Conservation (phyloP, 1,140 invertebrate genomes). For the Homalodisca vitripennis region DNA sequence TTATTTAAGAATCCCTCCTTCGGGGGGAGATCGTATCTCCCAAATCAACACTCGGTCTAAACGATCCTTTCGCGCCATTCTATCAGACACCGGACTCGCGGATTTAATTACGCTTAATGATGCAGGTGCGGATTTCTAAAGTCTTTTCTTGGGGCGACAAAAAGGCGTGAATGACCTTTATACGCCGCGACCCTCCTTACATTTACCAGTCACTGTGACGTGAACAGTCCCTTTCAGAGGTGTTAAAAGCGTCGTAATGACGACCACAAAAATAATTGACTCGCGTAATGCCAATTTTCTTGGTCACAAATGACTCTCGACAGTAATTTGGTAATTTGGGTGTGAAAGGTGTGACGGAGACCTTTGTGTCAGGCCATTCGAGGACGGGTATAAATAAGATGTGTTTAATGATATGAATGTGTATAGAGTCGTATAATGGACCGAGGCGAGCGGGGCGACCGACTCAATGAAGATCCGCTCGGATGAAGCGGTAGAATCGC, state of each 20-base stretch:
- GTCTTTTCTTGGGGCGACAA: background rate
- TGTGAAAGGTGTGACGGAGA: slow-evolving; percentile 1
- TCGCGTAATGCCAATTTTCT: slow-evolving; percentile 23
- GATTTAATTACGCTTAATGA: slow-evolving; percentile 20
- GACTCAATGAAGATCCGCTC: background rate
- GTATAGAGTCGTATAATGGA: slow-evolving; percentile 16
- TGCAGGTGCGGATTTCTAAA: background rate
- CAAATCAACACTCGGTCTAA: slow-evolving; percentile 10
- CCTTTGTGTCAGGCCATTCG: background rate
- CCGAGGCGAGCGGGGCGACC: background rate
- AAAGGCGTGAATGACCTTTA: background rate
- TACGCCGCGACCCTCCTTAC: background rate
- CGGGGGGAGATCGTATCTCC: slow-evolving; percentile 24
- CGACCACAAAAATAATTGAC: slow-evolving; percentile 26
- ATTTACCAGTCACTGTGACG: too few species aligned
- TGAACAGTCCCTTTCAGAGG: slow-evolving; percentile 12
- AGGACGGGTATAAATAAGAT: slow-evolving; percentile 7
- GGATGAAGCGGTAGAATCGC: background rate
- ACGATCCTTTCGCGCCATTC: background rate
- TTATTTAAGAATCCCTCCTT: slow-evolving; percentile 28
- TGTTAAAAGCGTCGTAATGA: slow-evolving; percentile 1
- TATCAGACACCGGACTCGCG: background rate
- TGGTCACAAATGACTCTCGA: slow-evolving; percentile 1
- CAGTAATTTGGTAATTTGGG: slow-evolving; percentile 29
- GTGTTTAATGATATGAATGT: slow-evolving; percentile 18